Conservation (phyloP, 2,797 vertebrate genomes). For the Acipenser transmontanus region DNA sequence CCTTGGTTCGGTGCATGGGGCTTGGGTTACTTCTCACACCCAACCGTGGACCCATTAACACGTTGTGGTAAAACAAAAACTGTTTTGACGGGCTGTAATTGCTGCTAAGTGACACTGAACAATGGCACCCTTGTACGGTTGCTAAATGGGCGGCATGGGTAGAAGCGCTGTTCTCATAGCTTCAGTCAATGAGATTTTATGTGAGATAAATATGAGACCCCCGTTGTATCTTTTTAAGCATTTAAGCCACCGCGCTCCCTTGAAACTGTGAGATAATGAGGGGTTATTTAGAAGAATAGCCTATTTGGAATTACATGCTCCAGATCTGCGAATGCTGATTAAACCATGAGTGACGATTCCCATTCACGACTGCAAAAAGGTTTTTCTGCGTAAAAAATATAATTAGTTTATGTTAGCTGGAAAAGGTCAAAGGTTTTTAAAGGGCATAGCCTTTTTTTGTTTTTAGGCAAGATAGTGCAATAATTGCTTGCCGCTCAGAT, state of each 20-base stretch:
- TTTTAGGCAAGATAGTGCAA: slow-evolving; percentile 87
- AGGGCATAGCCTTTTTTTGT: slow-evolving; percentile 77
- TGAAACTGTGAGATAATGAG: slow-evolving; percentile 72
- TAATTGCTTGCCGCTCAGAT: slow-evolving; percentile 73
- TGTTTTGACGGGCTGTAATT: slow-evolving; percentile 94
- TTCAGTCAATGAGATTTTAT: slow-evolving; percentile 60
- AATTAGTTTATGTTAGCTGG: slow-evolving; percentile 97
- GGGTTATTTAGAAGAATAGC: slow-evolving; percentile 51
- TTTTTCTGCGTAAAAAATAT: slow-evolving; percentile 58
- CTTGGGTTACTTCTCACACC: slow-evolving; percentile 87
- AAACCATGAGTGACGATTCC: slow-evolving; percentile 69
- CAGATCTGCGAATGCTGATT: slow-evolving; percentile 62
- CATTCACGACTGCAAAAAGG: slow-evolving; percentile 46
- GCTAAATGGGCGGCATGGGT: slow-evolving; percentile 42
- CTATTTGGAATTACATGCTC: slow-evolving; percentile 46
- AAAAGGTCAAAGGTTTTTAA: slow-evolving; percentile 82
- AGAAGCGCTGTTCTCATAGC: slow-evolving; percentile 53
- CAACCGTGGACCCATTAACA: slow-evolving; percentile 87
- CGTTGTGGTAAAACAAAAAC: slow-evolving; percentile 82
- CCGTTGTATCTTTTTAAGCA: slow-evolving; percentile 38
- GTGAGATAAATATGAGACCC: slow-evolving; percentile 30
- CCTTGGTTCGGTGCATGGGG: slow-evolving; percentile 74
- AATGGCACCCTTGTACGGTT: slow-evolving; percentile 71
- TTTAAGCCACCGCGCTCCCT: slow-evolving; percentile 46
- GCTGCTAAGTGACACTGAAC: slow-evolving; percentile 84